phyloP scores from a whole-genome alignment of 2,113 vertebrate genomes.

The Merops nubicus region DNA sequence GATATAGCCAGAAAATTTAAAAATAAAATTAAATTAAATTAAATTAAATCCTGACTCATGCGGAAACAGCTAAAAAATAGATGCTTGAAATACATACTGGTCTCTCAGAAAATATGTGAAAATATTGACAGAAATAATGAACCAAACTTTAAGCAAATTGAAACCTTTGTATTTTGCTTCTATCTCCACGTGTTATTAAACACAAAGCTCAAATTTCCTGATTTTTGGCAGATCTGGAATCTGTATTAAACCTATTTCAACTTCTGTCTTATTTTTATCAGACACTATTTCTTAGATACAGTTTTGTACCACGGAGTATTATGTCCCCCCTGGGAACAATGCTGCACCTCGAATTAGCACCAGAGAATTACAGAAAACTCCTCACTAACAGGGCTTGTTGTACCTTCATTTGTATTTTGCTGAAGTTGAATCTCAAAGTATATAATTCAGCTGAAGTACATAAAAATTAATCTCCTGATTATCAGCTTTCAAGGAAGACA shows the following conservation, averaged over 20 bases:
- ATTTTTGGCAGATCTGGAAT: not conserved
- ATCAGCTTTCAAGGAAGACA: constrained; percentile 6
- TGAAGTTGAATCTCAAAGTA: not conserved
- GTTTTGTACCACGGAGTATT: not conserved
- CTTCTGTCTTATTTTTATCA: not conserved
- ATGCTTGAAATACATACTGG: not conserved
- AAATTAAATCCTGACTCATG: not conserved
- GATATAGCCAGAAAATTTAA: not conserved
- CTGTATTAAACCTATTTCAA: not conserved
- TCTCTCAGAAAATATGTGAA: not conserved
- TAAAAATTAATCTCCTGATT: constrained; percentile 32
- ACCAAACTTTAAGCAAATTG: not conserved
- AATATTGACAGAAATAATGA: not conserved
- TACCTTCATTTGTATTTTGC: constrained; percentile 4
- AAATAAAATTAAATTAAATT: no score
- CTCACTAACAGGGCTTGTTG: not conserved
- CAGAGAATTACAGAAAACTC: not conserved
- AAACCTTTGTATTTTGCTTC: not conserved
- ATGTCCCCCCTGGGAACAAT: not conserved
- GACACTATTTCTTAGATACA: not conserved
- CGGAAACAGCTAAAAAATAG: not conserved
- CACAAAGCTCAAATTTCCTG: not conserved
- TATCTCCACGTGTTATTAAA: not conserved
- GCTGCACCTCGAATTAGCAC: not conserved
- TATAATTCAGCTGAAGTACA: not conserved